Percentiles rank a stretch among this genome's conserved stretches.
phyloP scores from a whole-genome alignment of 2,797 vertebrate genomes.

The Alca torda region DNA sequence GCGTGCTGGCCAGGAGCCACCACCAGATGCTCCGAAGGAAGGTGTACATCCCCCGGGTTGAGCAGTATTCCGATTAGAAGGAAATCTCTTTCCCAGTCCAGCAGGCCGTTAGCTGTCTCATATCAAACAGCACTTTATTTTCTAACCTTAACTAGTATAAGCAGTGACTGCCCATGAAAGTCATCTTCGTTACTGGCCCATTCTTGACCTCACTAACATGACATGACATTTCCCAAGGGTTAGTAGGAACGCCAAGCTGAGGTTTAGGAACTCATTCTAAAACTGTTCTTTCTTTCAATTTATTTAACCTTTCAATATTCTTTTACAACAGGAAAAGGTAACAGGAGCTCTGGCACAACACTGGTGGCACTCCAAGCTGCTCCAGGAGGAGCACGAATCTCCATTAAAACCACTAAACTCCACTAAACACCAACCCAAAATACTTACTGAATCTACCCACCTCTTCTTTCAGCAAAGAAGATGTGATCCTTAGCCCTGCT shows the following conservation, averaged over 20 bases:
- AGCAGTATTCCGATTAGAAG: neutral
- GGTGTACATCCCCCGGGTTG: neutral
- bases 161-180: neutral
- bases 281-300: neutral
- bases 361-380: neutral
- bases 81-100: neutral
- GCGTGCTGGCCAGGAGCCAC: neutral
- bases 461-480: neutral
- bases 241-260: rapidly evolving
- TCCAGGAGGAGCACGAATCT: neutral
- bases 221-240: neutral
- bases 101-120: neutral
- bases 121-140: rapidly evolving
- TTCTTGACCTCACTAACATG: neutral
- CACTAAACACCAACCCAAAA: neutral
- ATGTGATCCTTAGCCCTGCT: neutral
- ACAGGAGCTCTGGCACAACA: neutral
- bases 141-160: neutral
- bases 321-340: neutral
- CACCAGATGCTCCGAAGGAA: neutral
- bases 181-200: neutral
- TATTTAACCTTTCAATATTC: neutral
- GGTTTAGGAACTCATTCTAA: neutral
- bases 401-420: neutral
- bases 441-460: rapidly evolving